Conservation (phyloP, 2,797 vertebrate species). For the Moxostoma hubbsi region DNA sequence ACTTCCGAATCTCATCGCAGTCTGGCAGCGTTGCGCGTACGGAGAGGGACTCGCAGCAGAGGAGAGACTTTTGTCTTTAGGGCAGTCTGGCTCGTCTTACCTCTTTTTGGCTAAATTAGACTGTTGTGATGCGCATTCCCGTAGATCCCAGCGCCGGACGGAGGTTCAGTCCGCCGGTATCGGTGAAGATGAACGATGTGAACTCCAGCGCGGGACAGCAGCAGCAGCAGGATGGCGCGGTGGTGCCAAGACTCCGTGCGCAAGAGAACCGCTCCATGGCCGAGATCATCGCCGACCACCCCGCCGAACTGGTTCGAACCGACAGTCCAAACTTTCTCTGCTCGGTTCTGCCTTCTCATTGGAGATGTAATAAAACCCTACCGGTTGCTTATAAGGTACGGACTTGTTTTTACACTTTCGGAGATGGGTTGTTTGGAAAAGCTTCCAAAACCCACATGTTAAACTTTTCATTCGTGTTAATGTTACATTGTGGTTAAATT, state of each 20-base stretch:
- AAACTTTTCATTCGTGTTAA: neutral
- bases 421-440: neutral
- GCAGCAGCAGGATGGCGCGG: slow-evolving; percentile 76
- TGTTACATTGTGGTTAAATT: too few species aligned
- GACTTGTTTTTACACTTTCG: neutral
- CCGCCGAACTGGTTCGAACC: slow-evolving; percentile 91
- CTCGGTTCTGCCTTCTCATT: slow-evolving; percentile 92
- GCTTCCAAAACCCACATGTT: neutral
- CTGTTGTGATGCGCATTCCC: slow-evolving; percentile 99
- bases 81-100: slow-evolving; percentile 11
- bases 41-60: slow-evolving; percentile 29
- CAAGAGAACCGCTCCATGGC: slow-evolving; percentile 98
- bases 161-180: slow-evolving; percentile 97
- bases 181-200: slow-evolving; percentile 95
- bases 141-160: slow-evolving; percentile 98
- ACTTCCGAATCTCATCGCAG: slow-evolving; percentile 59
- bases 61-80: slow-evolving; percentile 29
- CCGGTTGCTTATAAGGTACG: slow-evolving; percentile 97
- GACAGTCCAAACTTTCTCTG: slow-evolving; percentile 97
- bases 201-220: slow-evolving; percentile 81
- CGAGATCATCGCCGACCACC: slow-evolving; percentile 97
- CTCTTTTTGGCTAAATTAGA: slow-evolving; percentile 73
- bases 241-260: slow-evolving; percentile 87
- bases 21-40: slow-evolving; percentile 35
- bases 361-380: slow-evolving; percentile 95